Base-by-base conservation (phyloP, 2,113 vertebrate genomes). In the Numenius arquata region DNA sequence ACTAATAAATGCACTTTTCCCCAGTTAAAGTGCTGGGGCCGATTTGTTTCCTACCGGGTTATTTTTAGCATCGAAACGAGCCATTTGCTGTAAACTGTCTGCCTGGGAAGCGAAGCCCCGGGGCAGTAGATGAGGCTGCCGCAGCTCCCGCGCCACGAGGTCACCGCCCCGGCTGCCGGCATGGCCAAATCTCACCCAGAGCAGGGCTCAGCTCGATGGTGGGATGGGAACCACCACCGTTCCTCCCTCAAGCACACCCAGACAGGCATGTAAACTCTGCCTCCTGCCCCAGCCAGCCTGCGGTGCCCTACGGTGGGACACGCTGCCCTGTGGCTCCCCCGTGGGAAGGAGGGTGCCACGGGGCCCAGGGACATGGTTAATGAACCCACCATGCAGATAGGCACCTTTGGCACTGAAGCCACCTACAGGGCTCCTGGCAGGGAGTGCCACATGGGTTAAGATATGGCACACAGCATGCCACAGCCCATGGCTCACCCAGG, bases 201-300 rank as follows among this genome's bases (percentile, higher is more conserved):
- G 30, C 59, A 3, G 2, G 7, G 52, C 47, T 62, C 73, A 6
- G 47, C 53, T 63, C 4, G 0, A 29, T 2, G 2, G 3, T 2
- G 21, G 79, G 45, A 52, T 0, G 1, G 61, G 8, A 50, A 8
- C 32, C 55, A 5, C 5, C 20, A 2, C 38, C 0, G 0, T 4
- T 72, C 27, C 43, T 65, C n/a, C 59, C 63, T 29, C 43, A 1
- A 8, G 22, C 41, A 29, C 61, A 15, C 14, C 66, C 61, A 38
- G 50, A 13, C 61, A 12, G 18, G 38, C 75, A 52, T 5, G 0
- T 12, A 26, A 17, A 29, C 1, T 6, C 41, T 48, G 79, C 79
- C 76, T 67, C 43, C 56, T 36, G 84, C 62, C 84, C 76, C 85
- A 4, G 17, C 8, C 81, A 67, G 93, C 48, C 72, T 25, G 4